Conservation (phyloP, 2,113 vertebrate genomes). For the Scortum barcoo region DNA sequence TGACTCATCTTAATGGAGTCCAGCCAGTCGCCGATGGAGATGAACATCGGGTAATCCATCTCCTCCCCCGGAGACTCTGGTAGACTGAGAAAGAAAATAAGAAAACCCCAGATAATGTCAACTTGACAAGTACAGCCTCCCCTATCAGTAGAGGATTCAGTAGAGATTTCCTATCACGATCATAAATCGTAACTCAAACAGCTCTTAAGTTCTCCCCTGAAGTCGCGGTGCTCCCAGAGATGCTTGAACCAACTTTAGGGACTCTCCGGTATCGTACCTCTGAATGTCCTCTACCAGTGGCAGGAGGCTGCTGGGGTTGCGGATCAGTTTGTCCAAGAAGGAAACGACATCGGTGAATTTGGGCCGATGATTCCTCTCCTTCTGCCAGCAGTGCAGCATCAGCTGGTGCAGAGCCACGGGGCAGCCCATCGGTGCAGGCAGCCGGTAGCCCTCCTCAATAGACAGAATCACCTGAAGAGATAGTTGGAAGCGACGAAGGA, state of each 20-base stretch:
- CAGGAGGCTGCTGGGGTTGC: slow-evolving; percentile 94
- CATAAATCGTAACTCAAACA: background rate
- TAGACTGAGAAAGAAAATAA: slow-evolving; percentile 80
- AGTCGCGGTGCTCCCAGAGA: background rate
- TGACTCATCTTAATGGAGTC: slow-evolving; percentile 99
- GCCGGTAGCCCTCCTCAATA: slow-evolving; percentile 96
- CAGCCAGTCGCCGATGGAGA: slow-evolving; percentile 96
- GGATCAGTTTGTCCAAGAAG: slow-evolving; percentile 97
- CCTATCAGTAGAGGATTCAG: background rate
- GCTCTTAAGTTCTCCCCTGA: background rate
- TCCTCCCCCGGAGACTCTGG: slow-evolving; percentile 94
- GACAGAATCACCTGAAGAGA: slow-evolving; percentile 92
- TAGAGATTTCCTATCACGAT: background rate
- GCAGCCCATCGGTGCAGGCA: slow-evolving; percentile 96
- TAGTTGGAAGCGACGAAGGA: background rate
- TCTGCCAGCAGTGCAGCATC: slow-evolving; percentile 98
- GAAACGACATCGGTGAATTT: slow-evolving; percentile 94
- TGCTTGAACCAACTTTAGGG: background rate
- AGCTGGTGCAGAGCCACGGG: slow-evolving; percentile 94
- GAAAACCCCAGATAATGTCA: slow-evolving; percentile 11
- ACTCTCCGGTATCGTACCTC: slow-evolving; percentile 83
- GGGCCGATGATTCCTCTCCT: slow-evolving; percentile 94
- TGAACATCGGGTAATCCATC: slow-evolving; percentile 94
- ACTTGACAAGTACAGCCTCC: background rate
- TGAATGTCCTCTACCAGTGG: slow-evolving; percentile 93